A percentile compares a stretch with the other conserved stretches of the same genome.
These are phyloP conservation scores for Lordiphosa stackelbergi DNA, from an alignment of 1,140 invertebrate genomes.

Conservation along the genomic window DNA sequence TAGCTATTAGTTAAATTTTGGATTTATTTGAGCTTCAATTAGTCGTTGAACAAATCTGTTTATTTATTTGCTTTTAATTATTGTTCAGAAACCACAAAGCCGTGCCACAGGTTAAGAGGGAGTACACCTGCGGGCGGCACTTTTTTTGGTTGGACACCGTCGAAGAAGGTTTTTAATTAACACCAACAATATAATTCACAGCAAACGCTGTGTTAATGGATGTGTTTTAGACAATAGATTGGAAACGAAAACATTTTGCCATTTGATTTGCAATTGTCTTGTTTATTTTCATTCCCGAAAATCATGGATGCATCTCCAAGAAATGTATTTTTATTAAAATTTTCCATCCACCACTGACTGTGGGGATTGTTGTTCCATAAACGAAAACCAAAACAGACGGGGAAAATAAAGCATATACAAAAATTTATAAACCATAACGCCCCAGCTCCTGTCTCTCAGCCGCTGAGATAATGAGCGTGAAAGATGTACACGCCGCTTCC, in stretches of 20 bases:
- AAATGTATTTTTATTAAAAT: conserved; percentile 16
- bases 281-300: conserved; percentile 1
- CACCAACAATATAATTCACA: conserved; percentile 68
- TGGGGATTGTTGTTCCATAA: conserved; percentile 49
- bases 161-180: conserved; percentile 72
- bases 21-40: conserved; percentile 76
- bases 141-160: conserved; percentile 26
- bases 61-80: conserved; percentile 76
- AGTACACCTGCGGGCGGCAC: conserved; percentile 15
- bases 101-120: conserved; percentile 39
- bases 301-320: conserved; percentile 7
- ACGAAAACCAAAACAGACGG: conserved; percentile 60
- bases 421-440: conserved; percentile 71
- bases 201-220: conserved; percentile 55
- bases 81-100: conserved; percentile 63
- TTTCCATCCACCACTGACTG: conserved; percentile 50
- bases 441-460: conserved; percentile 15
- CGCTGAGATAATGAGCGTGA: conserved; percentile 12
- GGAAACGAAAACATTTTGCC: conserved; percentile 1
- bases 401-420: conserved; percentile 46
- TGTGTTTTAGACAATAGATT: conserved; percentile 24
- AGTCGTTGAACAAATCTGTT: conserved; percentile 73
- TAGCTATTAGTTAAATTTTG: conserved; percentile 72
- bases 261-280: conserved; percentile 6
- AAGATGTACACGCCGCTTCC: conserved; percentile 21